A percentile compares a stretch with the other conserved stretches of the same genome.
Conservation (phyloP, 23 tunicate genomes). For the Trididemnum miniatum region DNA sequence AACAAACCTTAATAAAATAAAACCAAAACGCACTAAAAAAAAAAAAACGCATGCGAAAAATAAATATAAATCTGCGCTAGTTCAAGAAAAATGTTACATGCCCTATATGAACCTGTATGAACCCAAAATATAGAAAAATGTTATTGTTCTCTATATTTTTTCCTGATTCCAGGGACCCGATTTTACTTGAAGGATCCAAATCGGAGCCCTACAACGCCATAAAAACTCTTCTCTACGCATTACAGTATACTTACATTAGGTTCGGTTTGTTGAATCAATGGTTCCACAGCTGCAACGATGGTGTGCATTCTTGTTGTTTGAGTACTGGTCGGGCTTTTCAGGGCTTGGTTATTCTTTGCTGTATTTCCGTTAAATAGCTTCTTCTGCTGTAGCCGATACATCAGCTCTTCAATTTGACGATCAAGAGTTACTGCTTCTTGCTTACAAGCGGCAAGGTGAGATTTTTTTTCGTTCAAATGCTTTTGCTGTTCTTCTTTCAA, state of each 20-base stretch:
- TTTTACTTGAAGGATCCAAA: too few relatives aligned
- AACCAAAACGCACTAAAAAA: too few relatives aligned
- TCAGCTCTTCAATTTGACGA: conserved; percentile 79
- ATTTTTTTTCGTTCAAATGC: conserved; percentile 55
- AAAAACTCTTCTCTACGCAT: too few relatives aligned
- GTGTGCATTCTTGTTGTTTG: conserved; percentile 72
- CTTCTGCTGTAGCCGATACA: conserved; percentile 63
- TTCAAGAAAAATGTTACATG: too few relatives aligned
- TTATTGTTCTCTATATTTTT: too few relatives aligned
- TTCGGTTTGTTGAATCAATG: conserved; percentile 58
- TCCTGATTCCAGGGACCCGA: too few relatives aligned
- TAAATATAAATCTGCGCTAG: too few relatives aligned
- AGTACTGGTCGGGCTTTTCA: conserved; percentile 5
- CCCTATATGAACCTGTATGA: too few relatives aligned
- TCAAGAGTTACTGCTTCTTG: conserved; percentile 75
- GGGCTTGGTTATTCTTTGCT: not conserved
- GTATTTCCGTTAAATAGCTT: conserved; percentile 8
- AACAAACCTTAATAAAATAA: too few relatives aligned
- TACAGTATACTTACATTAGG: conserved; percentile 39
- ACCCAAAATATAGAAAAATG: too few relatives aligned
- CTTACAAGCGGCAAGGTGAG: conserved; percentile 37
- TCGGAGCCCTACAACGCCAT: too few relatives aligned
- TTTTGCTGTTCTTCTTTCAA: conserved; percentile 78
- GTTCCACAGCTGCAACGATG: conserved; percentile 90
- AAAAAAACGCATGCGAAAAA: too few relatives aligned